phyloP scores from a whole-genome alignment of 2,797 vertebrate genomes.

The Columba guinea region DNA sequence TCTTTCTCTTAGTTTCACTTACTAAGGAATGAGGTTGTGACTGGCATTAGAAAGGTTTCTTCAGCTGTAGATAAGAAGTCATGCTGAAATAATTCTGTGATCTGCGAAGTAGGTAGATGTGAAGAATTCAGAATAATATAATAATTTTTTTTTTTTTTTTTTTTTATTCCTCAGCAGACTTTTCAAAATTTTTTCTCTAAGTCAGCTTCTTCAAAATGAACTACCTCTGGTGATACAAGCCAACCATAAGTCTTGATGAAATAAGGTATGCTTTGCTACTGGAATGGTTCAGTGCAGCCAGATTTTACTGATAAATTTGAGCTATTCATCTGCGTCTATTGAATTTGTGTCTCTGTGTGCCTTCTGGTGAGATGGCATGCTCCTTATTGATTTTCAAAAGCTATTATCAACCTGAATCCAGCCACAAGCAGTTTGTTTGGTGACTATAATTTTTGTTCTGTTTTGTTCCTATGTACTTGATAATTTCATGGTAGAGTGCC shows the following conservation, averaged over 20 bases:
- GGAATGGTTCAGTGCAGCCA: neutral
- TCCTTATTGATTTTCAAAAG: constrained; percentile 20
- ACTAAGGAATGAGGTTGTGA: neutral
- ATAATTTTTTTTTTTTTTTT: neutral
- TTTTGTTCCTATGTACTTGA: neutral
- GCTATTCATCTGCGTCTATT: neutral
- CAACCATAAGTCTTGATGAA: neutral
- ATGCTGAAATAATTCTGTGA: neutral
- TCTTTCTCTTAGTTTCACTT: neutral
- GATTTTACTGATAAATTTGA: neutral
- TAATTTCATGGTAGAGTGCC: neutral
- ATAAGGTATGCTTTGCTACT: neutral
- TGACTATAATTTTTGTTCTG: neutral
- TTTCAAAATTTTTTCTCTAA: neutral
- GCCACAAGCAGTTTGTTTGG: neutral
- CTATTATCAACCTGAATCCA: neutral
- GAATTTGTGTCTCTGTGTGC: neutral
- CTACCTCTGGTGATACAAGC: neutral
- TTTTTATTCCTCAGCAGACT: neutral
- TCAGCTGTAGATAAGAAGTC: neutral
- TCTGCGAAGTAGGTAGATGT: neutral
- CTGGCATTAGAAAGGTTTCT: neutral
- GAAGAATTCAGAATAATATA: neutral
- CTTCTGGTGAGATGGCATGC: neutral
- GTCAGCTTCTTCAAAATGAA: neutral